Base-by-base conservation (phyloP, 2,797 vertebrate genomes). In the Urophycis tenuis region DNA sequence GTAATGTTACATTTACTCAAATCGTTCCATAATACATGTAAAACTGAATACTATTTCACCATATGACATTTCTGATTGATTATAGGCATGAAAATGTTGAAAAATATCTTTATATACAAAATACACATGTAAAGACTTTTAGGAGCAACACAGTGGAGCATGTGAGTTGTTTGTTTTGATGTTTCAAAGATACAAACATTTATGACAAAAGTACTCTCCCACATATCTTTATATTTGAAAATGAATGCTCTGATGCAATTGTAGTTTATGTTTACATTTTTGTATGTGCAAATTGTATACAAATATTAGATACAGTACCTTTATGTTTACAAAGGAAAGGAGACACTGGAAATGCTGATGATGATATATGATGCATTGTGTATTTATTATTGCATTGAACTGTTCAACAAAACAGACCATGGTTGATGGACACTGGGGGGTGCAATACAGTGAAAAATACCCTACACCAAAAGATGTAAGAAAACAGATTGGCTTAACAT, bases 71-170 rank as follows among this genome's bases (percentile, higher is more conserved):
- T 84, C 72, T 78, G 78, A 67, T 86, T 87, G 85, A 78, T 83
- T 87, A 84, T 81, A 64, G 85, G 87, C 88, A 88, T 87, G 73
- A 71, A 32, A 78, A 81, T 75, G 72, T 84, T 74, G 78, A 1
- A 79, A 78, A 77, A 81, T 76, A 77, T n/a, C 19, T n/a, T n/a
- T 60, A 8, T 60, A 25, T n/a, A 60, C 53, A 60, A 7, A 60
- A 60, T 60, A 25, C 53, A 60, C 53, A n/a, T 22, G 53, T 53
- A 53, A 22, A 53, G 45, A 22, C 19, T 3, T 19, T 1, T 5
- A 53, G 45, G 19, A 22, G 45, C 19, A 22, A 53, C 36, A 19
- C 6, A 60, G 9, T 11, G 10, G 53, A 60, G 53, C 17, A n/a
- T 60, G 53, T 60, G n/a, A 53, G 19, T 7, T 45, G 1, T 53